Evolutionary conservation across 1,140 invertebrate genomes (phyloP), one percentile per base, ranked within the genome.

Genomic region (Heliconius nattereri): DNA sequence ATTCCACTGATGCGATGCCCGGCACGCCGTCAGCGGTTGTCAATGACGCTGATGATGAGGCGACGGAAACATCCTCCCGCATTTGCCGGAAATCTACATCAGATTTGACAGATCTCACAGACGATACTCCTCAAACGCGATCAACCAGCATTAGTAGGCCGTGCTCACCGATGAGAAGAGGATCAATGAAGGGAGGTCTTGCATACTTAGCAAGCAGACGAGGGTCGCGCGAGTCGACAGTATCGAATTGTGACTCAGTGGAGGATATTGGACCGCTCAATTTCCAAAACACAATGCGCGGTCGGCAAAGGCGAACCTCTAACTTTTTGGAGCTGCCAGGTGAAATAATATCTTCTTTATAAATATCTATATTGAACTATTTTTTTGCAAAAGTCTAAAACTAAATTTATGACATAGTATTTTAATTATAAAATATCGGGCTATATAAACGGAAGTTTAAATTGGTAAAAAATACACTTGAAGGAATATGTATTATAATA

Each of bases 241-340:
- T 95, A 76, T 96, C 95, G 0, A 96, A 95, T 78, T 94, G 93
- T 79, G 94, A 96, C 75, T 97, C 96, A 45, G 96, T 96, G 73
- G 97, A 98, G 86, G 97, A 97, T 82, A 96, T 97, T 57, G 97
- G 97, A 13, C 97, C 97, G 0, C 88, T 98, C 19, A 97, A 97
- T 88, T 97, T 97, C 86, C 97, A 96, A 84, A 96, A 96, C 79
- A 97, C 97, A 70, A 96, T 96, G 78, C 95, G 97, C 7, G 96
- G 96, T 16, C 95, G 97, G 23, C 97, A 98, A 87, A 94, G 97
- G 8, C 94, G 97, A 75, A 98, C 97, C 5, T 98, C 97, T 1
- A 98, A 98, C 92, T 98, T 98, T 89, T 92, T 98, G n/a, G 97
- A 98, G 91, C 93, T 98, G 84, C 97, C 97, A 92, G 97, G 97